These are phyloP conservation scores for Saccostrea echinata DNA, from an alignment of 1,140 invertebrate genomes.

Conservation along the genomic window DNA sequence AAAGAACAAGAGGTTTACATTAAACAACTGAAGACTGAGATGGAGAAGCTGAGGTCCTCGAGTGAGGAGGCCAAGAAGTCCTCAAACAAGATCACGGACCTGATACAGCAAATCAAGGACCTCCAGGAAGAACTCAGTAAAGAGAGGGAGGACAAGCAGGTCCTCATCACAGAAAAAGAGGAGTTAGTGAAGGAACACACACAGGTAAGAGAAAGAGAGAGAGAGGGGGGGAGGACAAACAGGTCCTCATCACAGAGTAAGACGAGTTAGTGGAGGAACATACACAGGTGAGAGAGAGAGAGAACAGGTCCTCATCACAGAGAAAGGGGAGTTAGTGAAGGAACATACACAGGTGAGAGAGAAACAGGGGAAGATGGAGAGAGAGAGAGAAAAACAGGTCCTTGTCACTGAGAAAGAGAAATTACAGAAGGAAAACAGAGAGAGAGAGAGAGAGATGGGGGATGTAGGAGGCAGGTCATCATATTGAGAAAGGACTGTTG, in stretches of 20 bases:
- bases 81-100: conserved; percentile 83
- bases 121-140: conserved; percentile 72
- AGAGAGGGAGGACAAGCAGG: conserved; percentile 87
- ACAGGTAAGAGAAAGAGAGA: conserved; percentile 60
- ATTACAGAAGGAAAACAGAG: conserved; percentile 81
- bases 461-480: too few relatives aligned
- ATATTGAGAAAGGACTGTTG: conserved; percentile 80
- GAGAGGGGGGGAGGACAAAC: neutral
- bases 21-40: conserved; percentile 78
- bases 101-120: conserved; percentile 75
- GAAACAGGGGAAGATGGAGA: too few relatives aligned
- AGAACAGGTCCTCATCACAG: conserved; percentile 83
- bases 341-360: conserved; percentile 81
- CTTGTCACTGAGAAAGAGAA: too few relatives aligned
- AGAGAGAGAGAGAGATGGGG: conserved; percentile 89
- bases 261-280: conserved; percentile 79
- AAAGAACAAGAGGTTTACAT: conserved; percentile 86
- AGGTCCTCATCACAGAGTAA: neutral
- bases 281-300: conserved; percentile 71
- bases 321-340: conserved; percentile 81
- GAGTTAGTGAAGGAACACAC: conserved; percentile 83
- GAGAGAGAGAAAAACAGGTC: too few relatives aligned
- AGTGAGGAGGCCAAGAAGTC: conserved; percentile 85
- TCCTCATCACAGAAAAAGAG: conserved; percentile 81
- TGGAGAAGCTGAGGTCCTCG: conserved; percentile 83